These are phyloP conservation scores for Gymnogyps californianus DNA, from an alignment of 2,113 vertebrate species.

Conservation along the genomic window DNA sequence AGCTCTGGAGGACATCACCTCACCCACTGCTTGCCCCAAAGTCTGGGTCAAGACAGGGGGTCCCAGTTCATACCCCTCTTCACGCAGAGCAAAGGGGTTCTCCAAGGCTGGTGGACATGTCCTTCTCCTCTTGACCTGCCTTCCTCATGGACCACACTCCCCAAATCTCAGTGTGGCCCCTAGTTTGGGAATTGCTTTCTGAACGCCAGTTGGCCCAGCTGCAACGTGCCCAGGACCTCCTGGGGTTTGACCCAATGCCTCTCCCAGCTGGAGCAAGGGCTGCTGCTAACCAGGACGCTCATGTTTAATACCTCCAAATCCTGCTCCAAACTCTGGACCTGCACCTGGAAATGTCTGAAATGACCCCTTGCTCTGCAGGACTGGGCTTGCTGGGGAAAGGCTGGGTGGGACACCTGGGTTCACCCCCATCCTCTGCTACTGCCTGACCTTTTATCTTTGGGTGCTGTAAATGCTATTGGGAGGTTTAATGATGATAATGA, in stretches of 20 bases:
- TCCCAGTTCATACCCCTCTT: neutral
- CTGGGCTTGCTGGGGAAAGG: neutral
- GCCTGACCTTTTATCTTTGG: neutral
- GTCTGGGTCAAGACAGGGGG: neutral
- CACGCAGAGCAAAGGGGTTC: neutral
- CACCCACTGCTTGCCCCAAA: rapidly evolving
- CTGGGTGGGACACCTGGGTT: neutral
- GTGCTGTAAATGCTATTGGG: neutral
- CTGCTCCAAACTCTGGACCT: neutral
- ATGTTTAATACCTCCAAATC: neutral
- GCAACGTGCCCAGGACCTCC: rapidly evolving
- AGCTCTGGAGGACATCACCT: neutral
- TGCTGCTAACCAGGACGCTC: neutral
- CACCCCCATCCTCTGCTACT: neutral
- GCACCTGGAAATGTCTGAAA: rapidly evolving
- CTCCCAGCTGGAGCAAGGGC: neutral
- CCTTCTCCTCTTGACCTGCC: neutral
- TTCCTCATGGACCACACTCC: neutral
- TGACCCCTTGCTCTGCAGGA: neutral
- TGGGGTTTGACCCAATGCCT: neutral
- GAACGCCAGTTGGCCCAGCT: rapidly evolving
- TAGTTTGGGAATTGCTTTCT: neutral
- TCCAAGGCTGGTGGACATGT: neutral
- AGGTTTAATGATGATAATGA: neutral
- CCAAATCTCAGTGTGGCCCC: neutral